Base-by-base conservation (phyloP, 2,888 invertebrate genomes). In the Euzophera pinguis region DNA sequence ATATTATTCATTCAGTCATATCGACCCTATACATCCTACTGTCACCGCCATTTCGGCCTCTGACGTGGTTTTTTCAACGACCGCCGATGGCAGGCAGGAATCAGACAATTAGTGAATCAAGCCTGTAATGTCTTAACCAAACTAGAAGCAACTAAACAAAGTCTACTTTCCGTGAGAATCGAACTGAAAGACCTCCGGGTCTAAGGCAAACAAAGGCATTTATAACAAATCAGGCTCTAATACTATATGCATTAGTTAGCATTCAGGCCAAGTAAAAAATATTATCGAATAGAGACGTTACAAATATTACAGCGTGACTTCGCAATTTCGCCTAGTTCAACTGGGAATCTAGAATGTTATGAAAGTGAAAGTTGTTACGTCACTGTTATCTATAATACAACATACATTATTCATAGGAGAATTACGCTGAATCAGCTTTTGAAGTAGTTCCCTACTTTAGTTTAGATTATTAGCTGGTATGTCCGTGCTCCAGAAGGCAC, bases 341-440 rank as follows among this genome's bases (percentile, higher is more conserved):
- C 27, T 48, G 12, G 37, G 37, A 39, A 38, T 39, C 49, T 50
- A 50, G 39, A 50, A 39, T 50, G 39, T 50, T 50, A 38, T 38
- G 16, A 50, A 50, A 39, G 49, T n/a, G 49, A 50, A 50, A 50
- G 49, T 14, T 9, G 27, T 39, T 50, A 32, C 29, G 39, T 50
- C 22, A 37, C 1, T 49, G 6, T 50, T 17, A 35, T 47, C 14
- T 47, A 13, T 47, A 16, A 39, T 43, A 43, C 43, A 43, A 32
- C 29, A 45, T 32, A 13, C 45, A 45, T 45, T 14, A 45, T 45
- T 32, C 45, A 45, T 45, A n/a, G 13, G 5, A 32, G 7, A 43
- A 34, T 45, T 45, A 34, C 32, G 32, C 32, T 32, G 14, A 43
- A n/a, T 29, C 43, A 32, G 13, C 27, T 29, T 13, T 14, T 8